Evolutionary conservation across 2,797 vertebrate genomes (phyloP).

Genomic region (Huso huso): DNA sequence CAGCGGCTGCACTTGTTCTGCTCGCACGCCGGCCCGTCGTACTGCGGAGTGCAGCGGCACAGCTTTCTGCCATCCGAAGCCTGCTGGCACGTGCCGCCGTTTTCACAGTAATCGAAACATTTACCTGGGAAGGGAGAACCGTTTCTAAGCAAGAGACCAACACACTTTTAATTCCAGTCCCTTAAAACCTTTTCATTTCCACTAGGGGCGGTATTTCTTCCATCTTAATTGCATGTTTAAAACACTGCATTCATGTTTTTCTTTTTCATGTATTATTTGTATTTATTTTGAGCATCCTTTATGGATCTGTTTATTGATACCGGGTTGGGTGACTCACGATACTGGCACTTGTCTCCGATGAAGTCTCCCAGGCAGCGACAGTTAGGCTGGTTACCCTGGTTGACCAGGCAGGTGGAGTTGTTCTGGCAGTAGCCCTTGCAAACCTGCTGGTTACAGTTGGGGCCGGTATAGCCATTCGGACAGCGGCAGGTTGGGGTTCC

Average conservation of each 20-base stretch:
- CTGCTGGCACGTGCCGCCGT: slow-evolving; percentile 75
- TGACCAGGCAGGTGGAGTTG: slow-evolving; percentile 80
- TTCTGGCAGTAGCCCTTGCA: slow-evolving; percentile 80
- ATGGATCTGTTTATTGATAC: too few relatives aligned
- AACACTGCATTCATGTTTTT: rapidly evolving
- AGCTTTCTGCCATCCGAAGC: slow-evolving; percentile 52
- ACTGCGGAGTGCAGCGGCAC: slow-evolving; percentile 75
- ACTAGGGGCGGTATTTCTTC: too few relatives aligned
- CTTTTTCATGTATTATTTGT: too few relatives aligned
- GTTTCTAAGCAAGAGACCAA: slow-evolving; percentile 5
- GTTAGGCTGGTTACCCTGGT: slow-evolving; percentile 84
- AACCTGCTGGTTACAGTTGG: slow-evolving; percentile 76
- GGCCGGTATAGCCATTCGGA: slow-evolving; percentile 81
- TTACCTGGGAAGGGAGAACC: slow-evolving; percentile 50
- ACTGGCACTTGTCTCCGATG: slow-evolving; percentile 87
- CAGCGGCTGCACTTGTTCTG: slow-evolving; percentile 80
- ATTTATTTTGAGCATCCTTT: too few relatives aligned
- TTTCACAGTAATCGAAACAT: slow-evolving; percentile 77
- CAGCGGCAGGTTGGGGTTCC: slow-evolving; percentile 89
- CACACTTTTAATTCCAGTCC: background rate
- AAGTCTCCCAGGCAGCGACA: slow-evolving; percentile 70
- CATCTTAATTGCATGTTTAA: background rate
- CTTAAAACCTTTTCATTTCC: too few relatives aligned
- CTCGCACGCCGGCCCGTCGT: slow-evolving; percentile 66
- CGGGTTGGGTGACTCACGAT: slow-evolving; percentile 62